A percentile compares a stretch with the other conserved stretches of the same genome.
Evolutionary conservation across 2,888 invertebrate genomes (phyloP).

Genomic region (Caenorhabditis imperialis): DNA sequence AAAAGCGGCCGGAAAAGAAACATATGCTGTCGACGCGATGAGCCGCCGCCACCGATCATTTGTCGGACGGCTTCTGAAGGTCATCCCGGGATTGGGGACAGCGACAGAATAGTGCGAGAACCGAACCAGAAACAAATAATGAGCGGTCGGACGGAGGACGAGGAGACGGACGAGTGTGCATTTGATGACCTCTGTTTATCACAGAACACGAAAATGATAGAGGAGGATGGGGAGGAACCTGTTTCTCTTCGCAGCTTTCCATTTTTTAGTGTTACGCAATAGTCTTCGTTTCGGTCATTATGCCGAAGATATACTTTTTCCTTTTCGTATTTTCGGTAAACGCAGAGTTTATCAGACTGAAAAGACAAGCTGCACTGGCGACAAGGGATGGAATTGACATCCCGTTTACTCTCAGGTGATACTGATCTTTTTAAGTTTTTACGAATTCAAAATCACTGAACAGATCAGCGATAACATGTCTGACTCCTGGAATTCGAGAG

Average conservation of each 20-base stretch:
- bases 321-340: neutral
- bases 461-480: conserved; percentile 66
- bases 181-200: conserved; percentile 36
- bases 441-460: neutral
- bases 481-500: conserved; percentile 64
- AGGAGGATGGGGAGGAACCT: conserved; percentile 14
- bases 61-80: conserved; percentile 36
- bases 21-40: conserved; percentile 33
- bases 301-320: too few relatives aligned
- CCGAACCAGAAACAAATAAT: conserved; percentile 54
- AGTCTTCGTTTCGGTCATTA: conserved; percentile 5
- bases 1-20: conserved; percentile 33
- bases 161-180: too few relatives aligned
- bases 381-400: conserved; percentile 65
- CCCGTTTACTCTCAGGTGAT: conserved; percentile 62
- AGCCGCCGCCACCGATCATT: conserved; percentile 19
- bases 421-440: neutral
- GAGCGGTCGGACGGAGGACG: conserved; percentile 17
- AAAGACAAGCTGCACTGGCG: conserved; percentile 55
- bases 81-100: conserved; percentile 43
- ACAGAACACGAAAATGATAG: conserved; percentile 7
- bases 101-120: conserved; percentile 1
- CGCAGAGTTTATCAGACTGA: conserved; percentile 26
- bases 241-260: conserved; percentile 25
- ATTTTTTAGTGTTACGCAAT: conserved; percentile 37